These are phyloP conservation scores for Spea bombifrons DNA, from an alignment of 2,113 vertebrate species.

Conservation along the genomic window DNA sequence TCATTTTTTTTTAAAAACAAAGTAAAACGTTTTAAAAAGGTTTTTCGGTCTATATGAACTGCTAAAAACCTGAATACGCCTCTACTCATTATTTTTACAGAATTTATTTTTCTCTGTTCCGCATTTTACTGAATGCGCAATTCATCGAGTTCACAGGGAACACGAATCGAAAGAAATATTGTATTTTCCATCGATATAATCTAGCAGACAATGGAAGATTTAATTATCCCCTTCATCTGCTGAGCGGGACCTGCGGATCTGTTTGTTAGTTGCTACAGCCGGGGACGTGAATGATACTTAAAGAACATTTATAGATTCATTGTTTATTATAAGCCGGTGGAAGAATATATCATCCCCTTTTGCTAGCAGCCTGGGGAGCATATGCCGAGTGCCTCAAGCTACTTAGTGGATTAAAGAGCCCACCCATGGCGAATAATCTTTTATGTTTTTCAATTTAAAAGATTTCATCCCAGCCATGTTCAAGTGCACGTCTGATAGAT, in stretches of 20 bases:
- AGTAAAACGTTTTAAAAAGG: too few species aligned
- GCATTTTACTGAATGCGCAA: background rate
- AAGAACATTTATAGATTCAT: constrained; percentile 25
- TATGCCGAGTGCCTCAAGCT: constrained; percentile 33
- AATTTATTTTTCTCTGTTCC: too few species aligned
- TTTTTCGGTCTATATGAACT: too few species aligned
- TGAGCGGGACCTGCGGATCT: constrained; percentile 2
- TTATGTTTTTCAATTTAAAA: constrained; percentile 46
- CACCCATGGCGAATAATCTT: constrained; percentile 45
- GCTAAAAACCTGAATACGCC: too few species aligned
- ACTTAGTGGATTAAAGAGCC: constrained; percentile 44
- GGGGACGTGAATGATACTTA: constrained; percentile 20
- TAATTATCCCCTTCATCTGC: constrained; percentile 8
- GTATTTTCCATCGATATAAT: background rate
- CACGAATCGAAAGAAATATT: constrained; percentile 1
- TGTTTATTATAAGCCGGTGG: constrained; percentile 21
- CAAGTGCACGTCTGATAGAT: constrained; percentile 43
- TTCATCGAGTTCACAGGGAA: constrained; percentile 27
- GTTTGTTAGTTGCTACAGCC: constrained; percentile 10
- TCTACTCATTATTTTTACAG: too few species aligned
- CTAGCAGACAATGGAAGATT: background rate
- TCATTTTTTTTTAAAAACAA: too few species aligned
- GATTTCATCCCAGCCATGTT: constrained; percentile 31
- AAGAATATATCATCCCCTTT: constrained; percentile 20
- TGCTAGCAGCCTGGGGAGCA: constrained; percentile 36